These are phyloP conservation scores for Drosophila sp. DNA, from an alignment of 1,140 invertebrate species.

Conservation along the genomic window DNA sequence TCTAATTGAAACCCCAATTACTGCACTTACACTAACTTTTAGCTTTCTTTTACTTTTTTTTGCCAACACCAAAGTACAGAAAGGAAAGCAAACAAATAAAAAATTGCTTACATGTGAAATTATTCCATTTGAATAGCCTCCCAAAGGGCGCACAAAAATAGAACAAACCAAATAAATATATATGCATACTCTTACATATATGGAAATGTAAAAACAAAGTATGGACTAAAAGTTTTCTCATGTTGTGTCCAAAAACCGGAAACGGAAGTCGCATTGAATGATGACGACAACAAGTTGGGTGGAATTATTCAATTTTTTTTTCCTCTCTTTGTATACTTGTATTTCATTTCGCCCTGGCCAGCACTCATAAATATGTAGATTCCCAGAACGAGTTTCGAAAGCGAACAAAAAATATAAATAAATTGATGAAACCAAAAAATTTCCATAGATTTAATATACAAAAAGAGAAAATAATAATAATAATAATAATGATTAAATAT, in stretches of 20 bases:
- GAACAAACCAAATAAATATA: conserved; percentile 3
- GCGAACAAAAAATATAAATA: conserved; percentile 31
- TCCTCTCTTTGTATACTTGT: conserved; percentile 21
- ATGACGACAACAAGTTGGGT: conserved; percentile 54
- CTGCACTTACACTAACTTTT: not conserved
- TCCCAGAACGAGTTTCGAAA: conserved; percentile 9
- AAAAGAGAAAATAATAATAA: not conserved
- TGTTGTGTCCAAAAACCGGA: conserved; percentile 56
- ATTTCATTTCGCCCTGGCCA: conserved; percentile 21
- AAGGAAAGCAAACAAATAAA: conserved; percentile 34
- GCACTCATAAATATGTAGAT: conserved; percentile 69
- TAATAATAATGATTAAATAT: not conserved
- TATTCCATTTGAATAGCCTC: conserved; percentile 47
- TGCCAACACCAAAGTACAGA: conserved; percentile 9
- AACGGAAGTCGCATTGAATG: conserved; percentile 64
- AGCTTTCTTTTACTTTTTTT: not conserved
- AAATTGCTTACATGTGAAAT: conserved; percentile 56
- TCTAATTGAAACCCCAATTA: not conserved
- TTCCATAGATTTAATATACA: not conserved
- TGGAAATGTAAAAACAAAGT: conserved; percentile 40
- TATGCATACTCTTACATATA: conserved; percentile 29
- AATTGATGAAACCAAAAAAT: conserved; percentile 9
- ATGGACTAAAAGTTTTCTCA: conserved; percentile 73
- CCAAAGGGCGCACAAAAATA: conserved; percentile 21
- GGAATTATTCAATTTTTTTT: conserved; percentile 44